Evolutionary conservation across 2,888 invertebrate species (phyloP).

Genomic region (Eupithecia dodoneata): DNA sequence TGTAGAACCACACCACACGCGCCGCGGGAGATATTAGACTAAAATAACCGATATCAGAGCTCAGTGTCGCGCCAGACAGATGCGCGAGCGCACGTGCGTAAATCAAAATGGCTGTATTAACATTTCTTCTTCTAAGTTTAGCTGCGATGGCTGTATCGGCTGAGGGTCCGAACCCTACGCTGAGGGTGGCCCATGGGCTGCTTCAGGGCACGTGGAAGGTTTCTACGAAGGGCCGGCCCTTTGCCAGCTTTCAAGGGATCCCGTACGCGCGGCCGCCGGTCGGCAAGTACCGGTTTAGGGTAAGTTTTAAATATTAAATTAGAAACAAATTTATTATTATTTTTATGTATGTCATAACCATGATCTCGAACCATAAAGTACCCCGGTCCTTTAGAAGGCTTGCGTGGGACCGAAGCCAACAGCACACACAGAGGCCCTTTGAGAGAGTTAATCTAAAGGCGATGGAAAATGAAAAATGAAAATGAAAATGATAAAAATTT

Average conservation of each 20-base stretch:
- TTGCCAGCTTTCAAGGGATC: slow-evolving; percentile 86
- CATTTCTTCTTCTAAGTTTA: slow-evolving; percentile 52
- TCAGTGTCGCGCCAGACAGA: slow-evolving; percentile 30
- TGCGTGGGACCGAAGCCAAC: no score
- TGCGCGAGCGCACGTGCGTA: slow-evolving; percentile 52
- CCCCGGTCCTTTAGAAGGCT: no score
- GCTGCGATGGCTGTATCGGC: slow-evolving; percentile 48
- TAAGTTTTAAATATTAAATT: slow-evolving; percentile 50
- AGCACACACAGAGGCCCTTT: no score
- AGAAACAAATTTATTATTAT: no score
- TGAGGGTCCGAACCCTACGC: slow-evolving; percentile 63
- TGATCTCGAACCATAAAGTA: no score
- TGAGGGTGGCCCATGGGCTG: slow-evolving; percentile 66
- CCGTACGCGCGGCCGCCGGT: slow-evolving; percentile 88
- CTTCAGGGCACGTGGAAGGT: slow-evolving; percentile 72
- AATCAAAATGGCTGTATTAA: slow-evolving; percentile 52
- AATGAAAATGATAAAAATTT: no score
- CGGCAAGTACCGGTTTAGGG: slow-evolving; percentile 85
- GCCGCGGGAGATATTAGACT: slow-evolving; percentile 5
- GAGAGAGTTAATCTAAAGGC: no score
- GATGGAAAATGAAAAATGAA: no score
- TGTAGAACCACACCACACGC: background rate
- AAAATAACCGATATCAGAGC: slow-evolving; percentile 24
- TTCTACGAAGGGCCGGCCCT: slow-evolving; percentile 71
- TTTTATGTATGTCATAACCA: no score